Evolutionary conservation across 2,888 invertebrate species (phyloP).

Genomic region (Eupithecia dodoneata): DNA sequence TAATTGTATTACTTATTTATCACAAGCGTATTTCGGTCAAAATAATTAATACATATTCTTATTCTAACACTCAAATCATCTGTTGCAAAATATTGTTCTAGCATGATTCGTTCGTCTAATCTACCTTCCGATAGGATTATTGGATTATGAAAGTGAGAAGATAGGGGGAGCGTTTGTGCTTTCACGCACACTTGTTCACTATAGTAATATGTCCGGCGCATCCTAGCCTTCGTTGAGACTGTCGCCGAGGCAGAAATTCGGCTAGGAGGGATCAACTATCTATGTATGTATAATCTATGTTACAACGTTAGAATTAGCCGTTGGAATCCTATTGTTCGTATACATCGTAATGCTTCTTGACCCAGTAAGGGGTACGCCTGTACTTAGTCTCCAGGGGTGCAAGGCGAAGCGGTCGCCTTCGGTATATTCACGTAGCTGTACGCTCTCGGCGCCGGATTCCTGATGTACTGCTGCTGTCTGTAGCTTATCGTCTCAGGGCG

Average conservation of each 20-base stretch:
- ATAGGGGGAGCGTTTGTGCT: no score
- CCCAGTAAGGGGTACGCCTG: conserved; percentile 58
- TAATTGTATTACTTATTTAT: neutral
- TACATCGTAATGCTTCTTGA: conserved; percentile 57
- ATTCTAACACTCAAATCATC: neutral
- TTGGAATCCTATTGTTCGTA: conserved; percentile 47
- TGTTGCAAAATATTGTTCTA: neutral
- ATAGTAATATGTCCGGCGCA: no score
- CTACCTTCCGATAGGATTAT: no score
- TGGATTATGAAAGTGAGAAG: no score
- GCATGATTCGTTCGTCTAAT: conserved; percentile 16
- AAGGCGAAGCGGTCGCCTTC: conserved; percentile 51
- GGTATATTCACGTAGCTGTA: conserved; percentile 54
- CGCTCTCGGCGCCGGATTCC: conserved; percentile 49
- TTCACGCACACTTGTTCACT: no score
- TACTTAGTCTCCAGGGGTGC: conserved; percentile 31
- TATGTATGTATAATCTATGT: neutral
- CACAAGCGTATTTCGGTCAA: neutral
- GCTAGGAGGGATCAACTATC: no score
- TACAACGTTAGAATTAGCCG: neutral
- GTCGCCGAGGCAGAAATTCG: no score
- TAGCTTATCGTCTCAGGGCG: conserved; percentile 35
- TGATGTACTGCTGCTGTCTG: conserved; percentile 40
- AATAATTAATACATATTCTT: neutral
- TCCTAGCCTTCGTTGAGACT: no score